Evolutionary conservation across 2,797 vertebrate species (phyloP).

Genomic region (Tauraco hartlaubi): DNA sequence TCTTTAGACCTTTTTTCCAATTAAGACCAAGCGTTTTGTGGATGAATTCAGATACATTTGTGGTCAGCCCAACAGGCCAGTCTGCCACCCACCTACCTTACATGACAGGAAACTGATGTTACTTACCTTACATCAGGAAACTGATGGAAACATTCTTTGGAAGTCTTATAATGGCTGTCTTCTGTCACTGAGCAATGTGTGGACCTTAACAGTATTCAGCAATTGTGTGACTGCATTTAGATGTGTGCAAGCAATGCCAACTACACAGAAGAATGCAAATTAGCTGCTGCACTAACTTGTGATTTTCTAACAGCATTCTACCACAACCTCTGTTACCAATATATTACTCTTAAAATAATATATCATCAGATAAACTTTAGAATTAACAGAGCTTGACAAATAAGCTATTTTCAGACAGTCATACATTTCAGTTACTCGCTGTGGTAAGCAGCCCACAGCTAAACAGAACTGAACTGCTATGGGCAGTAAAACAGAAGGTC

Average conservation of each 20-base stretch:
- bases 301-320: not conserved
- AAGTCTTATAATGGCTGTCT: slow-evolving; percentile 81
- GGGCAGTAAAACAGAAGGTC: not conserved
- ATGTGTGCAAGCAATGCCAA: not conserved
- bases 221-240: not conserved
- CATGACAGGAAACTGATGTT: slow-evolving; percentile 74
- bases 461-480: not conserved
- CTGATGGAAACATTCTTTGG: slow-evolving; percentile 79
- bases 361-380: not conserved
- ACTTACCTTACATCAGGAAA: slow-evolving; percentile 38
- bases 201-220: slow-evolving; percentile 9
- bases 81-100: slow-evolving; percentile 78
- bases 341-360: not conserved
- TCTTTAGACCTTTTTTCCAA: not conserved
- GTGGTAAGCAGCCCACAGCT: not conserved
- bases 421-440: not conserved
- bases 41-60: not conserved
- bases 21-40: not conserved
- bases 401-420: not conserved
- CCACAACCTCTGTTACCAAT: not conserved
- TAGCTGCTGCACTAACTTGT: not conserved
- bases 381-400: not conserved
- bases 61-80: slow-evolving; percentile 69
- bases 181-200: not conserved
- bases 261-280: not conserved